Conservation (phyloP, 2,113 vertebrate species). For the Coryphaenoides rupestris region DNA sequence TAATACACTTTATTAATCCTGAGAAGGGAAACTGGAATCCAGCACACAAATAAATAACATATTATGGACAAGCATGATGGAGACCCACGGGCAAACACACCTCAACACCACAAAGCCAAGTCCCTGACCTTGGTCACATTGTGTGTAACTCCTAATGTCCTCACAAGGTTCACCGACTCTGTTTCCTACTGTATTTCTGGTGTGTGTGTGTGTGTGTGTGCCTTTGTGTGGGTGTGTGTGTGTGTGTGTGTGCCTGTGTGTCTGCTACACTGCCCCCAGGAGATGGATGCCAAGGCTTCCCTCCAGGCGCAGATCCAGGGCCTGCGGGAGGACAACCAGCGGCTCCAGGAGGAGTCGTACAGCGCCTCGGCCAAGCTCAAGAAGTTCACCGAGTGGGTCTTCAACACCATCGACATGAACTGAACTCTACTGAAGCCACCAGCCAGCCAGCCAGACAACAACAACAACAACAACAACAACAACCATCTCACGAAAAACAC, state of each 20-base stretch:
- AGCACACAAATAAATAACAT: too few relatives aligned
- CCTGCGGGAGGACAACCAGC: slow-evolving; percentile 90
- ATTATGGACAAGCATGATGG: too few relatives aligned
- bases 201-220: neutral
- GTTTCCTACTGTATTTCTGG: neutral
- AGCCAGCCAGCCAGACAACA: neutral
- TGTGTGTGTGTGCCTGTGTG: neutral
- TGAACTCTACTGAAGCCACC: slow-evolving; percentile 54
- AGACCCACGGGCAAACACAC: too few relatives aligned
- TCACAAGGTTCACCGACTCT: neutral
- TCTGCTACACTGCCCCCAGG: slow-evolving; percentile 62
- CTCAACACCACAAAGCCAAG: too few relatives aligned
- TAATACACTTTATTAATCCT: too few relatives aligned
- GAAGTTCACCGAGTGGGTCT: slow-evolving; percentile 98
- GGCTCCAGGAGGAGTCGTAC: slow-evolving; percentile 93
- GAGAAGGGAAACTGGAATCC: too few relatives aligned
- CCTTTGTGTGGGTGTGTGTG: neutral
- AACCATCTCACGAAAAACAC: too few relatives aligned
- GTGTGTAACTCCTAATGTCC: too few relatives aligned
- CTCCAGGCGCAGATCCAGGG: slow-evolving; percentile 88
- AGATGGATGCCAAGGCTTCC: slow-evolving; percentile 88
- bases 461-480: too few relatives aligned
- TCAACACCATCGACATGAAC: slow-evolving; percentile 98
- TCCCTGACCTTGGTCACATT: too few relatives aligned
- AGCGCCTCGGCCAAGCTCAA: slow-evolving; percentile 92